These are phyloP conservation scores for Fringilla coelebs DNA, from an alignment of 2,797 vertebrate species.

Conservation along the genomic window DNA sequence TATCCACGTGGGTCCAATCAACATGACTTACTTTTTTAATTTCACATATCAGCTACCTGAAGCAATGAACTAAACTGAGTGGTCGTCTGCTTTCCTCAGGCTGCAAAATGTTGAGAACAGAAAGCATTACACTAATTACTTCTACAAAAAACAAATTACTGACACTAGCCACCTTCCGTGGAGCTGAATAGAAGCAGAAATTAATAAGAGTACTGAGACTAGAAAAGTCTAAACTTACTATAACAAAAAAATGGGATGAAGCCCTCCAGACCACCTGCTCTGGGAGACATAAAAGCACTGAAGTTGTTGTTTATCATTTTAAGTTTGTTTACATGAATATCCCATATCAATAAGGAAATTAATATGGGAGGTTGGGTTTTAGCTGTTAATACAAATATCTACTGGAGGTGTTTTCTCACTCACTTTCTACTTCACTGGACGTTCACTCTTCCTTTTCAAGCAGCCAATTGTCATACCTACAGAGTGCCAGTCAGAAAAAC, in stretches of 20 bases:
- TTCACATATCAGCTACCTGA: not conserved
- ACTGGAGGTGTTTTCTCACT: not conserved
- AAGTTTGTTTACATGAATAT: not conserved
- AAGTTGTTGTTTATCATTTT: not conserved
- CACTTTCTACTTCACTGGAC: not conserved
- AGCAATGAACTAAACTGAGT: not conserved
- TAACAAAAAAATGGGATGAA: not conserved
- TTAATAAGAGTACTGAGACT: not conserved
- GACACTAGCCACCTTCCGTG: not conserved
- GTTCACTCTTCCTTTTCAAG: not conserved
- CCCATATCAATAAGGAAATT: not conserved
- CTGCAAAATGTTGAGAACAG: not conserved
- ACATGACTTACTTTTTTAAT: not conserved
- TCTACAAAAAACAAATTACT: not conserved
- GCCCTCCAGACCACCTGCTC: not conserved
- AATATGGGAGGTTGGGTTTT: not conserved
- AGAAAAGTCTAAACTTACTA: not conserved
- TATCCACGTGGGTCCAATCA: not conserved
- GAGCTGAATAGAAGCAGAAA: not conserved
- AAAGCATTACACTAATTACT: constrained; percentile 13
- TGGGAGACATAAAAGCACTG: not conserved
- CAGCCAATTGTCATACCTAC: not conserved
- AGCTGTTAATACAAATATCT: not conserved
- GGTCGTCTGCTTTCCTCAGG: not conserved
- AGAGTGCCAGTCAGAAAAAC: not conserved